Evolutionary conservation across 2,888 invertebrate genomes (phyloP).

Genomic region (Macrophya annulata): DNA sequence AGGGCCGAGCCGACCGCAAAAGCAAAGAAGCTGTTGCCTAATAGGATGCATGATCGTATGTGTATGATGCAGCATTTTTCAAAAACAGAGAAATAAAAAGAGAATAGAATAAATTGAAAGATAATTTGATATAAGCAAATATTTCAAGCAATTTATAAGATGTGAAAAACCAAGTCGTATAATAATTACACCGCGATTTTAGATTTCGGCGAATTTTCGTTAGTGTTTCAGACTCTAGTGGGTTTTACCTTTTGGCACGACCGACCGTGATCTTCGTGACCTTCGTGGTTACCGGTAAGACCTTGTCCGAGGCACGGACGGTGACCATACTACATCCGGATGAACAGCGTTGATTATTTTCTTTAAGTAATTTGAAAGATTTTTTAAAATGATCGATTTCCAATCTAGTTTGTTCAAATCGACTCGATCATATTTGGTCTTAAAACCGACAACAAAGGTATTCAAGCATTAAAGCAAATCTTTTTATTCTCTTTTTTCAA

Average conservation of each 20-base stretch:
- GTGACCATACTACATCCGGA: constrained; percentile 41
- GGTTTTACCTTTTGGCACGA: constrained; percentile 30
- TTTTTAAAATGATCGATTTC: neutral
- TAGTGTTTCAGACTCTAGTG: neutral
- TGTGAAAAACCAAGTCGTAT: neutral
- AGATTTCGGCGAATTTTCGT: neutral
- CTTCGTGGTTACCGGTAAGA: constrained; percentile 59
- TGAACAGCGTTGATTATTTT: constrained; percentile 4
- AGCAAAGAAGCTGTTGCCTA: constrained; percentile 2
- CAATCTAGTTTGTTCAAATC: neutral
- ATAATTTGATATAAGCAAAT: neutral
- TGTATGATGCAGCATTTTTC: neutral
- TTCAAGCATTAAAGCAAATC: neutral
- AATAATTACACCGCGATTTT: neutral
- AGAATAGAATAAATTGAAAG: neutral
- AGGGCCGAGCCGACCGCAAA: constrained; percentile 4
- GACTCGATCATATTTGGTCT: neutral
- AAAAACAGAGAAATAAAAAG: neutral
- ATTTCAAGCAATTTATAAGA: neutral
- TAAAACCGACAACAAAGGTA: neutral
- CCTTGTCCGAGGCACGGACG: constrained; percentile 46
- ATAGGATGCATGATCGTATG: neutral
- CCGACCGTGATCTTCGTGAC: constrained; percentile 59
- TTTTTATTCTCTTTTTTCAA: neutral
- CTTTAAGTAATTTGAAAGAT: neutral